phyloP scores from a whole-genome alignment of 2,113 vertebrate species.

The Phasianus colchicus region DNA sequence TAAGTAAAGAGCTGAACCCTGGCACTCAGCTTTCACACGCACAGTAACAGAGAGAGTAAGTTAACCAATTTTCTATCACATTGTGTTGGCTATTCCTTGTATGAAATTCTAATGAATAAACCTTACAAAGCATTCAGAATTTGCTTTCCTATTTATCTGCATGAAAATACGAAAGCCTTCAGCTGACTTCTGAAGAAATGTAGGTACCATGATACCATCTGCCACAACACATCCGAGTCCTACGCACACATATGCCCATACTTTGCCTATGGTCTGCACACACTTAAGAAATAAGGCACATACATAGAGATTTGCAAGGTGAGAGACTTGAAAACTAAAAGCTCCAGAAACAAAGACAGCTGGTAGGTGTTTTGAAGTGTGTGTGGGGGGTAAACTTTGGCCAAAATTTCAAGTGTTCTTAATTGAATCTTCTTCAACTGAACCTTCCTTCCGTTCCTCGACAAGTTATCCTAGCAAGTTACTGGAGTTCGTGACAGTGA shows the following conservation, averaged over 20 bases:
- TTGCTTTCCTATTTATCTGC: slow-evolving; percentile 21
- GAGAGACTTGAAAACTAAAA: slow-evolving; percentile 44
- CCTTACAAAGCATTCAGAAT: slow-evolving; percentile 34
- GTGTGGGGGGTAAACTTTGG: not conserved
- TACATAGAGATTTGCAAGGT: slow-evolving; percentile 50
- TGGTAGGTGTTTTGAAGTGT: not conserved
- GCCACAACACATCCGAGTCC: slow-evolving; percentile 59
- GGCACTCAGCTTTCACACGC: not conserved
- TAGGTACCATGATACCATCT: slow-evolving; percentile 46
- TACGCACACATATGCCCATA: slow-evolving; percentile 56
- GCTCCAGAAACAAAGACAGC: slow-evolving; percentile 30
- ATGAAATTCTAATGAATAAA: slow-evolving; percentile 24
- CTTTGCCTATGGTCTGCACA: slow-evolving; percentile 48
- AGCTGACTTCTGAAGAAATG: slow-evolving; percentile 38
- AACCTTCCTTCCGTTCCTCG: not conserved
- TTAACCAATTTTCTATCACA: not conserved
- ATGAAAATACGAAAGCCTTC: slow-evolving; percentile 45
- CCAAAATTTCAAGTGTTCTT: not conserved
- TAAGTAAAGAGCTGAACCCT: slow-evolving; percentile 3
- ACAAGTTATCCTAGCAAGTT: not conserved
- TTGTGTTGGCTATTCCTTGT: not conserved
- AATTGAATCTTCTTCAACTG: not conserved
- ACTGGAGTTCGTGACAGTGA: not conserved
- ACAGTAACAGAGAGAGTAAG: not conserved
- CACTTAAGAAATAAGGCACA: slow-evolving; percentile 50